phyloP scores from a whole-genome alignment of 2,113 vertebrate genomes.

The Blennius ocellaris region DNA sequence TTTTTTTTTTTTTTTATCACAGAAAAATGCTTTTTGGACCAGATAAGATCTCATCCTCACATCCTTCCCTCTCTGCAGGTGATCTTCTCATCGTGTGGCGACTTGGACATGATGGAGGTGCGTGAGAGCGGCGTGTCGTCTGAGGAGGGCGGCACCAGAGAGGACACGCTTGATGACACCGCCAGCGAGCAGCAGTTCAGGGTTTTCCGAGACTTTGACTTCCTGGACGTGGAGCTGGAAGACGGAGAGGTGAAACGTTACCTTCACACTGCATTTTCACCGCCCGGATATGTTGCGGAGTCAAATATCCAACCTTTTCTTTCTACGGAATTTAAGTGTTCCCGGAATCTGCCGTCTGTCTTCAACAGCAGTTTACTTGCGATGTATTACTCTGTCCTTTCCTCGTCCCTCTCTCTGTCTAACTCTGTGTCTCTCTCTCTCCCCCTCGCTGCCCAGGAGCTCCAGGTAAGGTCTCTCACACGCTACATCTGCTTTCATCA shows the following conservation, averaged over 20 bases:
- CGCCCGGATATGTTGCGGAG: not conserved
- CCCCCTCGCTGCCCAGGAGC: constrained; percentile 92
- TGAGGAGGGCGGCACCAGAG: constrained; percentile 93
- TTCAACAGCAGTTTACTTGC: constrained; percentile 51
- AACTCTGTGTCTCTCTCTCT: constrained; percentile 80
- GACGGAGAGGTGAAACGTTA: constrained; percentile 92
- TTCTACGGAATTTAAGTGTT: not conserved
- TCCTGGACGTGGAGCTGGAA: constrained; percentile 98
- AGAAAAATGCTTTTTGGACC: too few species aligned
- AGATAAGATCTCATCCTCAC: not conserved
- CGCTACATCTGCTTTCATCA: constrained; percentile 57
- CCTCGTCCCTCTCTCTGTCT: constrained; percentile 66
- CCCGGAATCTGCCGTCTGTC: constrained; percentile 29
- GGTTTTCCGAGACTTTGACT: constrained; percentile 98
- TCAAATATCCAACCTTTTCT: constrained; percentile 16
- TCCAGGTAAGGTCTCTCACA: constrained; percentile 92
- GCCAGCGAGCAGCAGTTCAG: constrained; percentile 98
- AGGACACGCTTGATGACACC: constrained; percentile 95
- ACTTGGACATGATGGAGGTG: constrained; percentile 97
- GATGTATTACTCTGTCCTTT: constrained; percentile 60
- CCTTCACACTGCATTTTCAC: not conserved
- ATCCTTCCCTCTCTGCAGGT: constrained; percentile 81
- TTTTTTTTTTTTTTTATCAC: too few species aligned
- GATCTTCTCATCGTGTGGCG: constrained; percentile 98
- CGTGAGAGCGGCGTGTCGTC: constrained; percentile 95